Percentiles rank a stretch among this genome's conserved stretches.
Conservation (phyloP, 2,113 vertebrate species). For the Maccullochella peelii region DNA sequence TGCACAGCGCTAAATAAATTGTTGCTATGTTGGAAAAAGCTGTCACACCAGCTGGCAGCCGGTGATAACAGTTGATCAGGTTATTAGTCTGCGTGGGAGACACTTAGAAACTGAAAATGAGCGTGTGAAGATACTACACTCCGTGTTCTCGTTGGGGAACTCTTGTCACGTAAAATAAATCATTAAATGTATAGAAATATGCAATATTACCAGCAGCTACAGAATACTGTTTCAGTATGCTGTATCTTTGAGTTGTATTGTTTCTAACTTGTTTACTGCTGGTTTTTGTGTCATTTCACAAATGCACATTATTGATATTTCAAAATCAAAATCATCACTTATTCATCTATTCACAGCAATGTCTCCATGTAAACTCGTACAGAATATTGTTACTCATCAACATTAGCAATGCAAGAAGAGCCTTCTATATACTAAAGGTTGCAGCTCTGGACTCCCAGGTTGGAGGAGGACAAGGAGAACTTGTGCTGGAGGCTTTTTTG, state of each 20-base stretch:
- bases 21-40: slow-evolving; percentile 62
- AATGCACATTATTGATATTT: slow-evolving; percentile 22
- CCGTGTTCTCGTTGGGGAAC: background rate
- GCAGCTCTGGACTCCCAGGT: slow-evolving; percentile 20
- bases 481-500: slow-evolving; percentile 67
- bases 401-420: slow-evolving; percentile 55
- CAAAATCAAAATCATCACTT: background rate
- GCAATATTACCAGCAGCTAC: slow-evolving; percentile 6
- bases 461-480: slow-evolving; percentile 69
- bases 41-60: slow-evolving; percentile 46
- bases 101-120: background rate
- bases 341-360: slow-evolving; percentile 4
- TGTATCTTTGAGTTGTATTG: slow-evolving; percentile 11
- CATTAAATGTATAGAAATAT: slow-evolving; percentile 2
- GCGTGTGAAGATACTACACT: background rate
- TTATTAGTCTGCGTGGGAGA: slow-evolving; percentile 3
- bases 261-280: slow-evolving; percentile 20
- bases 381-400: slow-evolving; percentile 59
- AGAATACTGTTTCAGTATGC: slow-evolving; percentile 3
- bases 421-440: background rate
- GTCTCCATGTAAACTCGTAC: background rate
- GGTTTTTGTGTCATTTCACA: background rate
- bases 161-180: background rate
- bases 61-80: slow-evolving; percentile 22
- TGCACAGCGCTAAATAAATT: slow-evolving; percentile 25